Base-by-base conservation (phyloP, 2,113 vertebrate species). In the Chaetodon trifascialis region DNA sequence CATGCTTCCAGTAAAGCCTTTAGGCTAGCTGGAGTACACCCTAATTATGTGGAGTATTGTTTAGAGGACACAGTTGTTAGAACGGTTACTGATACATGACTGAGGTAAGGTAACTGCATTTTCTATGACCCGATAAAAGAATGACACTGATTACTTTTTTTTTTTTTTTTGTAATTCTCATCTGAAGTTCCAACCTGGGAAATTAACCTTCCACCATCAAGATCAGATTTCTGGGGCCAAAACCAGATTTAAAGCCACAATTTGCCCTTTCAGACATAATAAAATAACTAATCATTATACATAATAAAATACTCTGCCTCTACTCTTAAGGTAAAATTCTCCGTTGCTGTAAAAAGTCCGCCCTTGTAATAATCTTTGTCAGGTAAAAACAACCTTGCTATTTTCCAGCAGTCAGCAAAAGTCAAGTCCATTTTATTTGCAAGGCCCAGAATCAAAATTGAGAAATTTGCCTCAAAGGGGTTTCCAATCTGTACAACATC, bases 1-100 rank as follows among this genome's bases (percentile, higher is more conserved):
- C 62, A 77, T 82, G 83, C 85, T 88, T 89, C 76, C 81, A 86
- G 83, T 88, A 78, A 91, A 86, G 79, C 83, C 90, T 86, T 58
- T n/a, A 88, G 91, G 92, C 81, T 69, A 83, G 78, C 64, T 52
- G 38, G 42, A 89, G 73, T 76, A 86, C 79, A 92, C 62, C 62
- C 76, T 89, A 88, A 92, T 91, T 89, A 89, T 80, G 69, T 64
- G 49, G 70, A 89, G 58, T 83, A 73, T 86, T 91, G 83, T 84
- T 88, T 87, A 82, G 89, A 86, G 69, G 69, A 86, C 70, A 60
- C 73, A 73, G 55, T 73, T 74, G 66, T 88, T 79, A 52, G 34
- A 83, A 79, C 17, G 55, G 76, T 88, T 84, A 55, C 44, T 76
- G 78, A 76, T 80, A 65, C 58, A 78, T 73, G 52, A 70, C 40